Evolutionary conservation across 1,140 invertebrate species (phyloP), one percentile per base, ranked within the genome.

Genomic region (Drosophila sucinea): DNA sequence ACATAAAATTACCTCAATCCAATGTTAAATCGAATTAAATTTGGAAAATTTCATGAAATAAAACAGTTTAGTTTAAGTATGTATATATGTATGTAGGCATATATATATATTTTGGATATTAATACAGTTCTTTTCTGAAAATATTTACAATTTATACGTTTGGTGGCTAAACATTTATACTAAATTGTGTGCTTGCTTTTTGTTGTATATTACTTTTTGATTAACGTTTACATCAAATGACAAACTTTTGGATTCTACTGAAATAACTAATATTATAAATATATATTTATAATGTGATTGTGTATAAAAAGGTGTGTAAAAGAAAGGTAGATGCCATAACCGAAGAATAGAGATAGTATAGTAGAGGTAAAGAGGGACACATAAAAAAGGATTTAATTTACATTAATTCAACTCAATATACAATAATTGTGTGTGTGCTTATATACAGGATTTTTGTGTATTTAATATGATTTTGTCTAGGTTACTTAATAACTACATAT

Each of bases 251-350:
- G 41, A 55, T 58, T 56, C 27, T 54, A 41, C 67, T 55, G 60
- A 54, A 60, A 47, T 61, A 72, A 35, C 35, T 41, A 72, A 47
- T 61, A 25, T 69, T 70, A 67, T 68, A 57, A 73, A 25, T 60
- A 7, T 30, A 56, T 17, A 56, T 32, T 6, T 56, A 47, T 51
- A 55, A 63, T 29, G 44, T 72, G 27, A 27, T 57, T 64, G 69
- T 68, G 60, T 61, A 62, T 70, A 47, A 57, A 67, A 60, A 73
- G 65, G 29, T 63, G 40, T 65, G 47, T 79, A 54, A 27, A 38
- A 7, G 17, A 27, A 65, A 61, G 70, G 66, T 76, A 82, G 56
- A 72, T 83, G 76, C 84, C 83, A 83, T 87, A 87, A 86, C 83
- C 83, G 56, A 70, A 51, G 44, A 51, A 51, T 27, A 62, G 61